phyloP scores from a whole-genome alignment of 2,113 vertebrate species.

The Orycteropus afer region DNA sequence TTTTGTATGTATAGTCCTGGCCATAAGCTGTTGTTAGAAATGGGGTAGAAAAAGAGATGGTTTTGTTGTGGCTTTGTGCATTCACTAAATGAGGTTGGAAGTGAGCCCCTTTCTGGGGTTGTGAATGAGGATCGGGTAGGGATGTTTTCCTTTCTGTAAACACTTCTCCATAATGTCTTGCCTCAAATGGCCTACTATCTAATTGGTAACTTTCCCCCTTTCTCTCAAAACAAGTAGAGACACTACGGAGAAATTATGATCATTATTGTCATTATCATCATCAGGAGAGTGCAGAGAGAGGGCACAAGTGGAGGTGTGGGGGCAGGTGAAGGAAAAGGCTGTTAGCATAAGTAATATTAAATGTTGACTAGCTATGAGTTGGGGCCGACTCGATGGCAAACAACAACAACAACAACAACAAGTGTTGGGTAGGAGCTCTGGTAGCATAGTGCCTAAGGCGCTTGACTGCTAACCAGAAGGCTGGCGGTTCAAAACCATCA shows the following conservation, averaged over 20 bases:
- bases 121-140: background rate
- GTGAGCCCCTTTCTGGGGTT: background rate
- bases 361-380: background rate
- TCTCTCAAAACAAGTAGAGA: constrained; percentile 71
- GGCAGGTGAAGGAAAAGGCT: background rate
- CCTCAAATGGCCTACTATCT: constrained; percentile 7
- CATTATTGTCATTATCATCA: constrained; percentile 69
- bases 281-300: constrained; percentile 39
- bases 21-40: background rate
- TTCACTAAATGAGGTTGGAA: background rate
- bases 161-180: background rate
- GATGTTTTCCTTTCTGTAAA: constrained; percentile 41
- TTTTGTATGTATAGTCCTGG: background rate
- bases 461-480: too few species aligned
- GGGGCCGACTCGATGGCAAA: too few species aligned
- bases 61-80: background rate
- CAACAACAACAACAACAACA: too few species aligned
- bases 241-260: constrained; percentile 65
- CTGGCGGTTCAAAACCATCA: too few species aligned
- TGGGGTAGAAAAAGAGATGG: background rate
- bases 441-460: too few species aligned
- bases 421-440: too few species aligned
- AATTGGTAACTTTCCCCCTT: constrained; percentile 7
- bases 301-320: background rate
- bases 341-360: constrained; percentile 41